These are phyloP conservation scores for Oscheius sp. DNA, from an alignment of 1,140 invertebrate genomes.

Conservation along the genomic window DNA sequence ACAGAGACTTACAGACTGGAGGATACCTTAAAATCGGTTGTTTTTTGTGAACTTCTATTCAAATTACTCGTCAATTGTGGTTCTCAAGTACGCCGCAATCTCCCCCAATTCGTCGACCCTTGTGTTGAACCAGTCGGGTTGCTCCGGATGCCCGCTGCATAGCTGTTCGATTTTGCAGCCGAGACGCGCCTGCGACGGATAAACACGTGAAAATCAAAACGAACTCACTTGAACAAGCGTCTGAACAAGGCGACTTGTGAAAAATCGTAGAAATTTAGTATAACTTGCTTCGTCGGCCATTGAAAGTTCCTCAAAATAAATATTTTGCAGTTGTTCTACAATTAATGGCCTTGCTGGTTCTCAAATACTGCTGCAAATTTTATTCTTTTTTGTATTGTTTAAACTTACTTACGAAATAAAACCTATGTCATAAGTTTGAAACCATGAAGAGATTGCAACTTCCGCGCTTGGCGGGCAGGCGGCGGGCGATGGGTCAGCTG, in stretches of 20 bases:
- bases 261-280: constrained; percentile 44
- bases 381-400: too few species aligned
- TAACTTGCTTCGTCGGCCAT: constrained; percentile 18
- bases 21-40: constrained; percentile 43
- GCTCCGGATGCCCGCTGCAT: constrained; percentile 36
- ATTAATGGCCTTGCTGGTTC: too few species aligned
- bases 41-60: not conserved
- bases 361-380: too few species aligned
- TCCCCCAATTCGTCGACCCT: constrained; percentile 48
- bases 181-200: constrained; percentile 29
- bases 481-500: too few species aligned
- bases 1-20: constrained; percentile 26
- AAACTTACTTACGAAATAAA: too few species aligned
- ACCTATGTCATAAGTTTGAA: too few species aligned
- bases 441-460: too few species aligned
- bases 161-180: constrained; percentile 32
- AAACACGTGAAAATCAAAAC: constrained; percentile 18
- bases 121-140: constrained; percentile 47
- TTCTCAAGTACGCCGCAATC: constrained; percentile 49
- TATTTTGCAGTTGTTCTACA: not conserved
- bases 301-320: too few species aligned
- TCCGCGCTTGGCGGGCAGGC: too few species aligned
- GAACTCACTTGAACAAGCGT: constrained; percentile 41
- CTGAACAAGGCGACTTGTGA: constrained; percentile 43
- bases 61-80: constrained; percentile 38